Evolutionary conservation across 2,888 invertebrate genomes (phyloP), one percentile per base, ranked within the genome.

Genomic region (Halictus ligatus): DNA sequence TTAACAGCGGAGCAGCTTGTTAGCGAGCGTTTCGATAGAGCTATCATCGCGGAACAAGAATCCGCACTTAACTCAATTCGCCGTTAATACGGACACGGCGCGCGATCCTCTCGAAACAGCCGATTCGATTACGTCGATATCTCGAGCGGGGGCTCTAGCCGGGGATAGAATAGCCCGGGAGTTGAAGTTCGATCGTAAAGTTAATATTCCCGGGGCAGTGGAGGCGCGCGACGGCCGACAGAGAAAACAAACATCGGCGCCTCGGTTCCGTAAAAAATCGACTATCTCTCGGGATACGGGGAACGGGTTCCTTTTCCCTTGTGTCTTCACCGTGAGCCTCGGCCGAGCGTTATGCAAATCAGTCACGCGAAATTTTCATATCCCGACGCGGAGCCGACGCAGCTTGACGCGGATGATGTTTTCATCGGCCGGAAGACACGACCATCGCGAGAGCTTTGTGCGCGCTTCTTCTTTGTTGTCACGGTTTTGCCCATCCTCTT

Each of bases 21-120:
- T 54, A 69, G 43, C 69, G 80, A 75, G 54, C 80, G 64, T 72
- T 50, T 35, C 58, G 75, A 81, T 81, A 76, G 67, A 81, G 83
- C 82, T 81, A 77, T 84, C 82, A 81, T 84, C 76, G 76, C 21
- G 73, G 46, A 81, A 84, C 83, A 84, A 74, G 83, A 54, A 77
- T 84, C 81, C 72, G 81, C 82, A 84, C 83, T 84, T 81, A 84
- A 84, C 76, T 81, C 82, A 67, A 84, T 81, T 84, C 46, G 54
- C 81, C 21, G 54, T 43, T 60, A 67, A 81, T 71, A 75, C 35
- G 74, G 69, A 75, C 80, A 40, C n/a, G 21, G 18, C 18, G 29
- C 5, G 48, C 58, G 15, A 25, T 21, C 12, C 46, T 25, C 75
- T n/a, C n/a, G n/a, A 71, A 82, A 69, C n/a, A 29, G 75, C 48